Conservation (phyloP, 2,113 vertebrate genomes). For the Sigmodon hispidus region DNA sequence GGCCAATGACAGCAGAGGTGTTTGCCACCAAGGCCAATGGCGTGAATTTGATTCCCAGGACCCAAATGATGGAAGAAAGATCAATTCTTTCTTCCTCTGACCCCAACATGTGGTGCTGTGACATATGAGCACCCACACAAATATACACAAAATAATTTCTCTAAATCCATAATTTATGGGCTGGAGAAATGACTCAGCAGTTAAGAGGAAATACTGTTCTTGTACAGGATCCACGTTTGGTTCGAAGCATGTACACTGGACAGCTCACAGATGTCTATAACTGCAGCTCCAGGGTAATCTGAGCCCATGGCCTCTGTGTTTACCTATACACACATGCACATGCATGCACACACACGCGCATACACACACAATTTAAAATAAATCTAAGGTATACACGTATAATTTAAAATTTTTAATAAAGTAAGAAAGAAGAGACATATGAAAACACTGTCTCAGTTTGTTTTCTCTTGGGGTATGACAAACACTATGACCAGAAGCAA, state of each 20-base stretch:
- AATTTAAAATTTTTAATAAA: background rate
- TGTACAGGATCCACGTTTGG: background rate
- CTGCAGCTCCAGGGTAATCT: background rate
- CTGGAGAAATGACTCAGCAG: background rate
- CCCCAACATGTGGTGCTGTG: background rate
- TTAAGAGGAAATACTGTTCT: background rate
- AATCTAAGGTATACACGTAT: too few species aligned
- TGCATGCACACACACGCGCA: background rate
- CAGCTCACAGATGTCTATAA: background rate
- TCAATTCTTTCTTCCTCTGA: background rate
- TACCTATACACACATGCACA: background rate
- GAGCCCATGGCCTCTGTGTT: background rate
- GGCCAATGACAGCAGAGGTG: background rate
- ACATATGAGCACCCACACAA: background rate
- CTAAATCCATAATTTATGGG: background rate
- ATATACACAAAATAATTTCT: background rate
- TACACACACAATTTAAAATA: too few species aligned
- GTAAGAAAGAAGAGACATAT: background rate
- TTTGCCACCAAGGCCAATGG: background rate
- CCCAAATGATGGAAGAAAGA: background rate
- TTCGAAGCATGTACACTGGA: background rate
- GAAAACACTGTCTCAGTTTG: background rate
- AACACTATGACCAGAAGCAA: background rate
- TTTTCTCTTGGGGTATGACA: background rate
- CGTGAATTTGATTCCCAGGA: background rate